Conservation (phyloP, 2,797 vertebrate species). For the Rousettus madagascariensis region DNA sequence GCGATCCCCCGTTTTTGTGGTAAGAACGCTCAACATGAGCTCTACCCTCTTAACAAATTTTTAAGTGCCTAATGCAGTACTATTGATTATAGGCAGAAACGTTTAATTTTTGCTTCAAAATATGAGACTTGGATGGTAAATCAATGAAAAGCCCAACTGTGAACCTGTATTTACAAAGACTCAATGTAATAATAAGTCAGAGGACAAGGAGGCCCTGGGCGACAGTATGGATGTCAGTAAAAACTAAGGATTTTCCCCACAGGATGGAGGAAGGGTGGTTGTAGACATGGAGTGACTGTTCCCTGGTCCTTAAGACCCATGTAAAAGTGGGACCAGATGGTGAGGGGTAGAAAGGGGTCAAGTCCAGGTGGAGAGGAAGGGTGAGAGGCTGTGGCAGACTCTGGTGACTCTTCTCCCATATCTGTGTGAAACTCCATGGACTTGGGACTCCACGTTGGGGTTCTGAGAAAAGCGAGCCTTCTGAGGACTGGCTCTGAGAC, state of each 20-base stretch:
- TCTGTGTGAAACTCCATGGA: neutral
- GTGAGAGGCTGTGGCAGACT: neutral
- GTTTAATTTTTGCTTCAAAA: neutral
- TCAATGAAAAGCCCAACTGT: neutral
- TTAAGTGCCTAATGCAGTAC: neutral
- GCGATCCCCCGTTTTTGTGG: neutral
- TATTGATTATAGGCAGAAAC: neutral
- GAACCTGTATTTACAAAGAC: neutral
- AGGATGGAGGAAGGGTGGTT: neutral
- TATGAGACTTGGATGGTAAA: neutral
- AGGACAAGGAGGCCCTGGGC: neutral
- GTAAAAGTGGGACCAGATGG: neutral
- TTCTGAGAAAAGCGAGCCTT: neutral
- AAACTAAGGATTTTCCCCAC: neutral
- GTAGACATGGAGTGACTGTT: too few relatives aligned
- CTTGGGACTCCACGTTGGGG: too few relatives aligned
- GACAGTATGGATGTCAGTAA: neutral
- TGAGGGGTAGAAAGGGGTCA: neutral
- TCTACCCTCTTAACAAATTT: neutral
- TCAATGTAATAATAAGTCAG: neutral
- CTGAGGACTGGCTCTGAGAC: neutral
- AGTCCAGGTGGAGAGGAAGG: neutral
- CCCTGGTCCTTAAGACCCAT: neutral
- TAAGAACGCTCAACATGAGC: neutral
- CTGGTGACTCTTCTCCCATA: neutral